Evolutionary conservation across 2,888 invertebrate species (phyloP).

Genomic region (Leptinotarsa peninsularis): DNA sequence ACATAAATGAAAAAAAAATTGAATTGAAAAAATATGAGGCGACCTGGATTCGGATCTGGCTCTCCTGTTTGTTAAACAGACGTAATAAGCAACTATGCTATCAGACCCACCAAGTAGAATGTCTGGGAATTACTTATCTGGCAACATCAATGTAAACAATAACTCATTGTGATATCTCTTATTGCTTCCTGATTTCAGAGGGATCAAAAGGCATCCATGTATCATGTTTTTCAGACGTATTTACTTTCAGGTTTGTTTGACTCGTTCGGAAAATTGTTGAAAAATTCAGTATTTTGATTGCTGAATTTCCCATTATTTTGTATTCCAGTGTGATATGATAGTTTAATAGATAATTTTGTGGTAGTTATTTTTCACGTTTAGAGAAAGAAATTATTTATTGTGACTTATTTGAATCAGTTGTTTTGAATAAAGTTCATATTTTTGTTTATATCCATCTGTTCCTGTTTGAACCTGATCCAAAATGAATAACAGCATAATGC

Average conservation of each 20-base stretch:
- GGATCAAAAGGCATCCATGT: background rate
- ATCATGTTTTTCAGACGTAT: background rate
- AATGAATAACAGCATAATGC: no score
- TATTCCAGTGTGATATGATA: conserved; percentile 13
- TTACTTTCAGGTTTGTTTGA: conserved; percentile 10
- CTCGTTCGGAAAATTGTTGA: conserved; percentile 8
- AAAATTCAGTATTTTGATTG: background rate
- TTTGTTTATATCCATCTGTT: background rate
- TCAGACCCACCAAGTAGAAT: no score
- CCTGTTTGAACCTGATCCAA: no score
- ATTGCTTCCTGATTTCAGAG: conserved; percentile 13
- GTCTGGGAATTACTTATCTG: background rate
- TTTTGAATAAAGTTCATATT: conserved; percentile 5
- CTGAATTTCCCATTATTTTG: conserved; percentile 4
- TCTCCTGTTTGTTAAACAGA: no score
- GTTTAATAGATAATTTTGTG: background rate
- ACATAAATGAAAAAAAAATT: no score
- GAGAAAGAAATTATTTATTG: conserved; percentile 7
- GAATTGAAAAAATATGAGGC: no score
- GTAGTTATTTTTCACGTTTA: background rate
- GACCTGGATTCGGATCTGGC: no score
- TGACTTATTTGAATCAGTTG: conserved; percentile 15
- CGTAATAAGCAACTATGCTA: background rate
- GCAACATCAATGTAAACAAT: background rate
- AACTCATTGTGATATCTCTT: conserved; percentile 1